Conservation (phyloP, 2,113 vertebrate genomes). For the Callocephalon fimbriatum region DNA sequence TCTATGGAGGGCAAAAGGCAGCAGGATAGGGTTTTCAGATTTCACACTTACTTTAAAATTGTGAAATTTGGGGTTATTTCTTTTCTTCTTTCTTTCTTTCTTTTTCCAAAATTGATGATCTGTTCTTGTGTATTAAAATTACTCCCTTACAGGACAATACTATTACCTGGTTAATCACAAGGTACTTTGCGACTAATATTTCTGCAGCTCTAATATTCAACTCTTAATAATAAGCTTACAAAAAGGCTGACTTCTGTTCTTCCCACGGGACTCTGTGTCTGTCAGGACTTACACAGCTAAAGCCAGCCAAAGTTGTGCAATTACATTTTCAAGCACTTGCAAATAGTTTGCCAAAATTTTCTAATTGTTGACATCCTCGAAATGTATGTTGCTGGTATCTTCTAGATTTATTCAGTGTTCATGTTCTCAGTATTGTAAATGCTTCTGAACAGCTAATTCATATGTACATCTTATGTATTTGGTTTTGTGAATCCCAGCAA, state of each 20-base stretch:
- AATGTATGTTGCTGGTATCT: neutral
- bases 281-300: neutral
- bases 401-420: neutral
- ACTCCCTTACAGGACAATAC: neutral
- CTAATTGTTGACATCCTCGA: neutral
- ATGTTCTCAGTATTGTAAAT: neutral
- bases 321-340: constrained; percentile 17
- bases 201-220: neutral
- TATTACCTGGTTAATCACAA: neutral
- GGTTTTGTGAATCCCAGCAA: neutral
- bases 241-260: neutral
- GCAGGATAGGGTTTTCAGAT: neutral
- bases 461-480: neutral
- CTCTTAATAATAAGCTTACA: neutral
- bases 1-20: neutral
- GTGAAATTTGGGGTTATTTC: neutral
- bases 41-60: neutral
- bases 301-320: constrained; percentile 36
- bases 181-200: neutral
- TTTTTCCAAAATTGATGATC: neutral
- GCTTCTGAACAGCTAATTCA: neutral
- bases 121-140: neutral
- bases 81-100: neutral
- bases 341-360: constrained; percentile 12
- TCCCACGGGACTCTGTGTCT: neutral